Conservation (phyloP, 1,140 invertebrate species). For the Microvelia longipes region DNA sequence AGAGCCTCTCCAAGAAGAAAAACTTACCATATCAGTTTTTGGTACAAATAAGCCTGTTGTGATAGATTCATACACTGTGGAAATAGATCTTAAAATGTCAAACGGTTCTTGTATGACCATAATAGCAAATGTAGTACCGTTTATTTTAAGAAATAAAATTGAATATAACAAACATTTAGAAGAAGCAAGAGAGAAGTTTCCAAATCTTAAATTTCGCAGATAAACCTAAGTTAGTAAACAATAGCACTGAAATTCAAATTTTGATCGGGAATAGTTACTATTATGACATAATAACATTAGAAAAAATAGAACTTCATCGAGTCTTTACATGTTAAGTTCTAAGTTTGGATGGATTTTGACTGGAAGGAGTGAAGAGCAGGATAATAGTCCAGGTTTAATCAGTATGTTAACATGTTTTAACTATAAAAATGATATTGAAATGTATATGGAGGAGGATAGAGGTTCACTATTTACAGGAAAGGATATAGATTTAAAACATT, state of each 20-base stretch:
- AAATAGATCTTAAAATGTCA: not conserved
- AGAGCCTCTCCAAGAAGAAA: not conserved
- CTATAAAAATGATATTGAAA: not conserved
- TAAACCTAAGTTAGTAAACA: not conserved
- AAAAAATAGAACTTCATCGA: not conserved
- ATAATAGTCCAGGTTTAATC: not conserved
- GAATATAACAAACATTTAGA: not conserved
- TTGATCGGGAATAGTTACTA: not conserved
- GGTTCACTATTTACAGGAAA: not conserved
- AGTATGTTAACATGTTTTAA: not conserved
- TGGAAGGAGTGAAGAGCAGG: not conserved
- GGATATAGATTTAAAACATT: not conserved
- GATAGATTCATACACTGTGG: not conserved
- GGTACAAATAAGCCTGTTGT: not conserved
- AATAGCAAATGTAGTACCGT: not conserved
- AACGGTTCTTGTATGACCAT: not conserved
- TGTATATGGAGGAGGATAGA: not conserved
- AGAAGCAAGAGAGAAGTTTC: not conserved
- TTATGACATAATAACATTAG: not conserved
- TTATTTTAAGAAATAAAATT: not conserved
- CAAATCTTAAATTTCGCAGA: not conserved
- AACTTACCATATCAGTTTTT: not conserved
- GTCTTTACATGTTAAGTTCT: not conserved
- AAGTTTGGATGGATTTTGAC: not conserved
- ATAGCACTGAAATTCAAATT: not conserved